Conservation (phyloP, 2,113 vertebrate species). For the Otis tarda region DNA sequence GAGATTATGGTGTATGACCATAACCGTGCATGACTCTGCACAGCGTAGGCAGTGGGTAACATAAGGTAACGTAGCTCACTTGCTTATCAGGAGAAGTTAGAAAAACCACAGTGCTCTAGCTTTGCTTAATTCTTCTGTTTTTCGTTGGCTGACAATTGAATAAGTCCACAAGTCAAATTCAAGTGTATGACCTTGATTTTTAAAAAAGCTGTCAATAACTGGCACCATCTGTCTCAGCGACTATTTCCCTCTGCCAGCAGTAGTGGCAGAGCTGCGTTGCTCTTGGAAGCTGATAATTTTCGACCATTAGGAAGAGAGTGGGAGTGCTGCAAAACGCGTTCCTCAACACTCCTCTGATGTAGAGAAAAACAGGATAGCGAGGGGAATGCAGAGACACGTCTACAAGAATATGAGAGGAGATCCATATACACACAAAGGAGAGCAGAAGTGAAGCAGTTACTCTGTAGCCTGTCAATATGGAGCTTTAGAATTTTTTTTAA, state of each 20-base stretch:
- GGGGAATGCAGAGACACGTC: not conserved
- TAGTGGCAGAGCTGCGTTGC: not conserved
- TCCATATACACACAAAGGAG: not conserved
- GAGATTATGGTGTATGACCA: not conserved
- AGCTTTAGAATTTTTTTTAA: not conserved
- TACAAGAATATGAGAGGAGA: not conserved
- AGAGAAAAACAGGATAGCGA: not conserved
- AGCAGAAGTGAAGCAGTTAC: not conserved
- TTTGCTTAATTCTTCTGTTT: not conserved
- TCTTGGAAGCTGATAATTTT: not conserved
- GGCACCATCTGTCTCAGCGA: not conserved
- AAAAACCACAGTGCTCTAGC: not conserved
- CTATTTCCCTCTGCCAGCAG: not conserved
- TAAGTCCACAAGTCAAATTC: not conserved
- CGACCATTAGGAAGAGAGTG: not conserved
- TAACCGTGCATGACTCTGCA: too few relatives aligned
- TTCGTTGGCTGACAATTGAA: not conserved
- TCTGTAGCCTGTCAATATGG: not conserved
- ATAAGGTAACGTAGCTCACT: not conserved
- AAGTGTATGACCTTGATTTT: not conserved
- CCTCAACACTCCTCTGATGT: not conserved
- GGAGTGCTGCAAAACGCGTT: not conserved
- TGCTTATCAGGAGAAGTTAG: not conserved
- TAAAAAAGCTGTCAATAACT: not conserved
- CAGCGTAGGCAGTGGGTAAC: accelerated